Evolutionary conservation across 2,888 invertebrate species (phyloP), one percentile per base, ranked within the genome.

Genomic region (Strigamia crassipes): DNA sequence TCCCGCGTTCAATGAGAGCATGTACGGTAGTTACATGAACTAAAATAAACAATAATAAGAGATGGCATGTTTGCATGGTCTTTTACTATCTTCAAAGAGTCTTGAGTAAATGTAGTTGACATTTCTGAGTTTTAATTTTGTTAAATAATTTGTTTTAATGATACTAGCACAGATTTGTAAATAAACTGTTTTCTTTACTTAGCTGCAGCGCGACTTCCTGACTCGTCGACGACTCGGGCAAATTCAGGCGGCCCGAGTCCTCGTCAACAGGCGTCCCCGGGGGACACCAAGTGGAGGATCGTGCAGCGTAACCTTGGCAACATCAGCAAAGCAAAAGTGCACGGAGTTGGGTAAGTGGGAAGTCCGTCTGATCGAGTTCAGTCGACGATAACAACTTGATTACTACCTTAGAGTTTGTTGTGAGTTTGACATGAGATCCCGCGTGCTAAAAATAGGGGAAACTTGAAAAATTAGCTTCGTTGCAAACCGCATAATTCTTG

Each of bases 231-330:
- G 41, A 78, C 42, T 78, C 79, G 73, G 73, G 73, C 73, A 27
- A 46, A 38, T 81, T 66, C 73, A 61, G 81, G 66, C 34, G 81
- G 81, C 31, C 81, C 81, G 31, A 66, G 81, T 81, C 81, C 81
- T 42, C 81, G 73, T 18, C 61, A 61, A 66, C 81, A 81, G 61
- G 18, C 73, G 34, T 34, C 81, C 34, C 61, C 81, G 18, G 61
- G 38, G 31, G 81, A 81, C 23, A 81, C 81, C 73, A 81, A 81
- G 81, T 81, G 81, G 81, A 56, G 81, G 81, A 42, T 81, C 31
- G 81, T 81, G 51, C 81, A 81, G 61, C 81, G 81, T 61, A 81
- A 81, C 42, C 73, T 81, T 23, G 81, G 81, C 34, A 81, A 81
- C 61, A 81, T 81, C 38, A 81, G 73, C 42, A 31, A 42, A 66